Percentiles rank a stretch among this genome's conserved stretches.
Conservation (phyloP, 1,140 invertebrate genomes). For the Camponotus floridanus region DNA sequence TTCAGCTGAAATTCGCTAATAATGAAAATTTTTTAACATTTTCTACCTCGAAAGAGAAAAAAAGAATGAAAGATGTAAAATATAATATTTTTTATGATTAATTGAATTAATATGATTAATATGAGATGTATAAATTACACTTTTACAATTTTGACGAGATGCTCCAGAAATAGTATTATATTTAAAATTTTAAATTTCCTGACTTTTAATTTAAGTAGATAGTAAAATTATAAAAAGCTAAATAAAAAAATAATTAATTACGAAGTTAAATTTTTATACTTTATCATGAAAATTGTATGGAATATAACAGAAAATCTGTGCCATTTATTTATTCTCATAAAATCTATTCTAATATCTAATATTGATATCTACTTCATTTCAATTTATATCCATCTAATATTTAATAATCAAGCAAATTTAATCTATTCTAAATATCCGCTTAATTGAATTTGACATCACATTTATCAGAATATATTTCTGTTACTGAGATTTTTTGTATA, state of each 20-base stretch:
- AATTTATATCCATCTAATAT: no score
- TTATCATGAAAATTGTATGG: not conserved
- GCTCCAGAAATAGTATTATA: not conserved
- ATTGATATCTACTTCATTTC: no score
- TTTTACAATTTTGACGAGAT: not conserved
- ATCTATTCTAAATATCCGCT: constrained; percentile 14
- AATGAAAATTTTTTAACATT: constrained; percentile 17
- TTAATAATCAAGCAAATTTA: constrained; percentile 7
- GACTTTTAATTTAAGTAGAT: not conserved
- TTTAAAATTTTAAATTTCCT: not conserved
- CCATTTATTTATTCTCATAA: constrained; percentile 19
- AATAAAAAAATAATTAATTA: constrained; percentile 9
- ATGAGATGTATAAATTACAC: not conserved
- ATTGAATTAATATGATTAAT: no score
- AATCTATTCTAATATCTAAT: constrained; percentile 30
- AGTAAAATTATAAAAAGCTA: not conserved
- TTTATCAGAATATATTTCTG: constrained; percentile 23
- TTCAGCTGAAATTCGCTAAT: constrained; percentile 6
- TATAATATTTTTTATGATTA: not conserved
- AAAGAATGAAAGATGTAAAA: not conserved
- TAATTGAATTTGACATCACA: not conserved
- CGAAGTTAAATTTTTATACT: not conserved
- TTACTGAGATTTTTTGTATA: not conserved
- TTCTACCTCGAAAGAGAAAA: not conserved
- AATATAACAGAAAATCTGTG: not conserved